These are phyloP conservation scores for Leptinotarsa peninsularis DNA, from an alignment of 2,888 invertebrate genomes.

Conservation along the genomic window DNA sequence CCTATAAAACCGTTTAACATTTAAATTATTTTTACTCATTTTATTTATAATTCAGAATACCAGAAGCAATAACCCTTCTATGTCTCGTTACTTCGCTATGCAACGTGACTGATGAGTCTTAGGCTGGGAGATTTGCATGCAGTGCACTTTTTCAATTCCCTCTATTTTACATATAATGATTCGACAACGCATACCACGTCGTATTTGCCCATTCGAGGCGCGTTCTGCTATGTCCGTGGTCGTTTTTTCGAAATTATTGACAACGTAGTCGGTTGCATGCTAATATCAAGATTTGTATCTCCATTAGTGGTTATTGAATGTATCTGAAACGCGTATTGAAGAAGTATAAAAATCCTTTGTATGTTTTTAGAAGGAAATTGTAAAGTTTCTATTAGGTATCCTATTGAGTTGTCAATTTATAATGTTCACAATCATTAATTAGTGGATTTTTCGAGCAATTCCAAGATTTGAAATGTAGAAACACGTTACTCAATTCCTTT, in stretches of 20 bases:
- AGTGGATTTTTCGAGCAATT: too few species aligned
- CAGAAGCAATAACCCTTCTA: constrained; percentile 3
- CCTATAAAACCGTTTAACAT: too few species aligned
- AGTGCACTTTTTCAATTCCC: constrained; percentile 37
- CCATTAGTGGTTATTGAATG: constrained; percentile 22
- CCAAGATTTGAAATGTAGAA: too few species aligned
- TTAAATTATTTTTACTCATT: too few species aligned
- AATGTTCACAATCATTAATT: too few species aligned
- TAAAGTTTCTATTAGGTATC: constrained; percentile 1
- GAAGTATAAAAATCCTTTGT: constrained; percentile 12
- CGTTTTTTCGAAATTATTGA: constrained; percentile 36
- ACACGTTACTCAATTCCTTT: too few species aligned
- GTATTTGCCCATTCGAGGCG: constrained; percentile 34
- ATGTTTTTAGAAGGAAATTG: background rate
- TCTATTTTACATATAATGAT: constrained; percentile 36
- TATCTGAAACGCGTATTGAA: background rate
- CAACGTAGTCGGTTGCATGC: constrained; percentile 29
- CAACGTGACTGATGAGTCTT: constrained; percentile 33
- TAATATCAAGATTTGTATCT: constrained; percentile 34
- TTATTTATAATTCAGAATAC: too few species aligned
- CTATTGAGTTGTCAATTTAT: constrained; percentile 13
- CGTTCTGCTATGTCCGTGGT: constrained; percentile 29
- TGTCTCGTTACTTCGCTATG: constrained; percentile 35
- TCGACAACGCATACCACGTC: constrained; percentile 8
- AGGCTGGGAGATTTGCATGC: constrained; percentile 37